Evolutionary conservation across 2,113 vertebrate species (phyloP).

Genomic region (Colinus virginianus): DNA sequence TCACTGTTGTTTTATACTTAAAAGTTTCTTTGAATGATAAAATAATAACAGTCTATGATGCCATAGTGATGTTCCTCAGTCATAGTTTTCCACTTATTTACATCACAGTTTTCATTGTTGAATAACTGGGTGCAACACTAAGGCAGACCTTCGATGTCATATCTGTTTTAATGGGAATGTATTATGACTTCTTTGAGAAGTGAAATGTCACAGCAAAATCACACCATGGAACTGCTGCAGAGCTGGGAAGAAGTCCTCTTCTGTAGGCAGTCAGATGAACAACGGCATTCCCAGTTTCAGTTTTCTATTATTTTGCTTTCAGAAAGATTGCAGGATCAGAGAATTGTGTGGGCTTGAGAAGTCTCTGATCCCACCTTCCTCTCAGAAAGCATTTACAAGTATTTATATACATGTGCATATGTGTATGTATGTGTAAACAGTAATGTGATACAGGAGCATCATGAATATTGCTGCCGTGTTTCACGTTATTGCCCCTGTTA

Average conservation of each 20-base stretch:
- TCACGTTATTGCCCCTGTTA: neutral
- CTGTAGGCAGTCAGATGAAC: neutral
- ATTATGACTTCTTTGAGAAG: neutral
- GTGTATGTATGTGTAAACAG: neutral
- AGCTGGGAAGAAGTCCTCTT: neutral
- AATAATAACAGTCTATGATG: neutral
- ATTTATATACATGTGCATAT: neutral
- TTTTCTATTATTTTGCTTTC: neutral
- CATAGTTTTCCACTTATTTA: neutral
- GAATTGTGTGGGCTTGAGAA: slow-evolving; percentile 24
- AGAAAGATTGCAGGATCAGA: neutral
- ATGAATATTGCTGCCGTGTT: neutral
- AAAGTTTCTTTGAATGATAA: neutral
- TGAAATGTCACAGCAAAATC: neutral
- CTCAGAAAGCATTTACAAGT: neutral
- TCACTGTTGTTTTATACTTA: neutral
- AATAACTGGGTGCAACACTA: neutral
- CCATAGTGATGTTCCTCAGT: neutral
- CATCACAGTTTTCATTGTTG: neutral
- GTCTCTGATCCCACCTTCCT: neutral
- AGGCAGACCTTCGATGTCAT: neutral
- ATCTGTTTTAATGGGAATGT: neutral
- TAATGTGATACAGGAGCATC: neutral
- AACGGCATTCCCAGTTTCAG: neutral
- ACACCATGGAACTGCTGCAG: rapidly evolving